Conservation (phyloP, 2,113 vertebrate genomes). For the Spizaetus ornatus region DNA sequence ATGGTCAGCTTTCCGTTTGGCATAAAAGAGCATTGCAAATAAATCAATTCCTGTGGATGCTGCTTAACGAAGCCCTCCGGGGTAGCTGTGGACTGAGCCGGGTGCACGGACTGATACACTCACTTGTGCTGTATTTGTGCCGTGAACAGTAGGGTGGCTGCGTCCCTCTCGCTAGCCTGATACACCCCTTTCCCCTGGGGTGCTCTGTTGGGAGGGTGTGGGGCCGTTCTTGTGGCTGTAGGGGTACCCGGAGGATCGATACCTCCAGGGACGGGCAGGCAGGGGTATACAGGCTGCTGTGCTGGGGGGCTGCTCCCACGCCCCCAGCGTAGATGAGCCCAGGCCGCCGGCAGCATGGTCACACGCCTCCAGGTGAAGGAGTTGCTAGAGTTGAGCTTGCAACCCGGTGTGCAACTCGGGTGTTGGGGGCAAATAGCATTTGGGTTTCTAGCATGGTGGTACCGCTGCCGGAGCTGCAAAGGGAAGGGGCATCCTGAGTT, state of each 20-base stretch:
- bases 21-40: neutral
- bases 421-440: neutral
- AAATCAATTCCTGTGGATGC: neutral
- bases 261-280: neutral
- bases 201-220: neutral
- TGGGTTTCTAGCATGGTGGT: rapidly evolving
- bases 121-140: rapidly evolving
- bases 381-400: neutral
- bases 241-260: rapidly evolving
- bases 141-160: neutral
- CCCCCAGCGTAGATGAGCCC: rapidly evolving
- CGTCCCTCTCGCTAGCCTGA: rapidly evolving
- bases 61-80: neutral
- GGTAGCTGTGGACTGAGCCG: rapidly evolving
- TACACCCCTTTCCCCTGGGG: neutral
- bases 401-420: too few relatives aligned
- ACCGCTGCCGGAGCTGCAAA: neutral
- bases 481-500: neutral
- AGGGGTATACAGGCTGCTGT: neutral
- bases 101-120: rapidly evolving
- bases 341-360: neutral
- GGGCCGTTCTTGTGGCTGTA: neutral
- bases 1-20: neutral
- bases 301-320: neutral
- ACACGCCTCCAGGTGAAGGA: neutral